Base-by-base conservation (phyloP, 2,797 vertebrate genomes). In the Thamnophis elegans region DNA sequence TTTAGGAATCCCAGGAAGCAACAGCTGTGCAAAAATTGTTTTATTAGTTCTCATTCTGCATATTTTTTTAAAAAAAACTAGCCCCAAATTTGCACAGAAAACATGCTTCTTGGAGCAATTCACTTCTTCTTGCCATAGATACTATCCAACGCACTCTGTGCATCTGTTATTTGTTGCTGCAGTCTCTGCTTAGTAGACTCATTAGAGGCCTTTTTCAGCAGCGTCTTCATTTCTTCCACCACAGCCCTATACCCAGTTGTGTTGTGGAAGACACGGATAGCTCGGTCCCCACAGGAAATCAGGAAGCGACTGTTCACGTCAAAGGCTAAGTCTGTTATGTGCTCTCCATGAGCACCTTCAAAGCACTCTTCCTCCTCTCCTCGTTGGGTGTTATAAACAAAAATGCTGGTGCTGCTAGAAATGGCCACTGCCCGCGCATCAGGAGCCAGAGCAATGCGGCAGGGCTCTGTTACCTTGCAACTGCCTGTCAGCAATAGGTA, bases 181-280 rank as follows among this genome's bases (percentile, higher is more conserved):
- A 99, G 97, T 96, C 99, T 98, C 96, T 99, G 98, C 54, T 97
- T 98, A 4, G 98, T 98, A 90, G 97, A 98, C 78, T 98, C 98
- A 0, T 97, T 99, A 54, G 97, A 97, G 2, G 98, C 97, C 92
- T 97, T 98, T 96, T 98, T 98, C 94, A 99, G 96, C 97, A 98
- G 97, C 60, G 97, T 96, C 96, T 98, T 97, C 98, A 99, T 98
- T 95, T 99, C 99, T 87, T 97, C 97, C 93, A 98, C 98, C 47
- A 98, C 95, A 0, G 99, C 99, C 0, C 98, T 97, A 97, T 99
- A 98, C 26, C 99, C 99, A 0, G 98, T 98, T 0, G 98, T 93
- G 0, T 99, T 99, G 96, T 99, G 99, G 95, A 99, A 98, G 94
- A 99, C 95, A 0, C 98, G 95, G 91, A 99, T 97, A 6, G 97